Percentiles rank a stretch among this genome's conserved stretches.
phyloP scores from a whole-genome alignment of 2,888 invertebrate species.

The Spatulosminthurus flaviceps region DNA sequence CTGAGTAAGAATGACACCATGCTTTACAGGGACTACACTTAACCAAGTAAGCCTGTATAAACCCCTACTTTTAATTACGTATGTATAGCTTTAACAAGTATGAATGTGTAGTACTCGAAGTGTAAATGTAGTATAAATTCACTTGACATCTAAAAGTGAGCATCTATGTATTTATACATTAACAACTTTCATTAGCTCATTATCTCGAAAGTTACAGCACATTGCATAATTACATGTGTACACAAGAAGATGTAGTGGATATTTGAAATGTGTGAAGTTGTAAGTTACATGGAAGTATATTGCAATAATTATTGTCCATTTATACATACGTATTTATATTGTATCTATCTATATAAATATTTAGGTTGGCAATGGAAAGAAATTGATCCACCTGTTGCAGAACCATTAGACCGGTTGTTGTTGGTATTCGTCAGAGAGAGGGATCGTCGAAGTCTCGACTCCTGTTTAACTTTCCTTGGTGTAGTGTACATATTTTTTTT shows the following conservation, averaged over 20 bases:
- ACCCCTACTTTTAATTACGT: no score
- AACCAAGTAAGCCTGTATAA: no score
- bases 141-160: neutral
- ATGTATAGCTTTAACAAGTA: no score
- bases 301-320: no score
- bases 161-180: neutral
- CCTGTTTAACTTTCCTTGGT: constrained; percentile 63
- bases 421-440: constrained; percentile 59
- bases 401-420: constrained; percentile 38
- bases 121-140: no score
- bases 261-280: neutral
- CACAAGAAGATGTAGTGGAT: neutral
- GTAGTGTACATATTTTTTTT: constrained; percentile 62
- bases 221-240: constrained; percentile 14
- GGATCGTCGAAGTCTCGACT: constrained; percentile 61
- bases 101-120: no score
- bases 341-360: neutral
- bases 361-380: neutral
- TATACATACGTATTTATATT: neutral
- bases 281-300: neutral
- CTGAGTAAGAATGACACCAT: no score
- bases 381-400: constrained; percentile 33
- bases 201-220: neutral
- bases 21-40: no score
- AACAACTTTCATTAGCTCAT: neutral